Conservation (phyloP, 1,140 invertebrate species). For the Polypedilum vanderplanki region DNA sequence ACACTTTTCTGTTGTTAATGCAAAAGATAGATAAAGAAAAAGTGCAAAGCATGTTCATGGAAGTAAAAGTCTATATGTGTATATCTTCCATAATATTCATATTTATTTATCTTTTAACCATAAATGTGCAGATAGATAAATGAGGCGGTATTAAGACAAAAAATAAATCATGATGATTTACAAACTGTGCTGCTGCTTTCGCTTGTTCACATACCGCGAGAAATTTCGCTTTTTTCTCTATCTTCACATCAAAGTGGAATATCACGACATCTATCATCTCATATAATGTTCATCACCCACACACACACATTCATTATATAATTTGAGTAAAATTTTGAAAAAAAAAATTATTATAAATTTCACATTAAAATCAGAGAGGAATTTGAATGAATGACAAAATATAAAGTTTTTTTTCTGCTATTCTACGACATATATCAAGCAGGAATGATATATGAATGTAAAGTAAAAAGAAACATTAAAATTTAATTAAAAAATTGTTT, state of each 20-base stretch:
- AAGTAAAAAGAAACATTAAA: background rate
- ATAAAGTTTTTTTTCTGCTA: background rate
- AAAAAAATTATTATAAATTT: background rate
- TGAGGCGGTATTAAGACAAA: conserved; percentile 15
- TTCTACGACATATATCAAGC: background rate
- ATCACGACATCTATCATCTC: too few species aligned
- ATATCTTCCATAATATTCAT: conserved; percentile 1
- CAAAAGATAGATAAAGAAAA: background rate
- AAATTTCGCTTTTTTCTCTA: too few species aligned
- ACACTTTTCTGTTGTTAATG: background rate
- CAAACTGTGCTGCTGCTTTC: background rate
- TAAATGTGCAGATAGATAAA: conserved; percentile 18
- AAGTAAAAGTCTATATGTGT: background rate
- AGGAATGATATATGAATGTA: background rate
- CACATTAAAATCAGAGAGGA: background rate
- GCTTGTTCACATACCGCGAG: background rate
- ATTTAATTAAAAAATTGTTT: conserved; percentile 19
- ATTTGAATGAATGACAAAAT: background rate
- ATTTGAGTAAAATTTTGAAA: too few species aligned
- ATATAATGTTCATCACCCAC: too few species aligned
- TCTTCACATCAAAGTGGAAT: too few species aligned
- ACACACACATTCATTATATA: too few species aligned
- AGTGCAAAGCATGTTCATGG: too few species aligned
- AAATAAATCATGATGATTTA: conserved; percentile 15
- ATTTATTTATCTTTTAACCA: conserved; percentile 19